A percentile compares a stretch with the other conserved stretches of the same genome.
Evolutionary conservation across 2,888 invertebrate species (phyloP).

Genomic region (Pharmacophagus antenor): DNA sequence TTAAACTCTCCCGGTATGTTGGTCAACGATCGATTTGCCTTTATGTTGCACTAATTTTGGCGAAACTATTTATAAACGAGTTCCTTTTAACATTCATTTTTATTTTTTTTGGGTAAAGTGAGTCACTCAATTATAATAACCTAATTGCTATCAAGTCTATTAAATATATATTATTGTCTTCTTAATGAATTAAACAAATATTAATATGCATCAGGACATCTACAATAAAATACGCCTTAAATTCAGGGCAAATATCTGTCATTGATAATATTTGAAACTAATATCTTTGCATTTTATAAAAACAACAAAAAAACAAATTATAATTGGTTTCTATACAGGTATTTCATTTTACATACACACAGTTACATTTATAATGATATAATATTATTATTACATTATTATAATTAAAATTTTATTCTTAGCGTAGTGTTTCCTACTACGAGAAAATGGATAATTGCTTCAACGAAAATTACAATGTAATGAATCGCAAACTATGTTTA

Average conservation of each 20-base stretch:
- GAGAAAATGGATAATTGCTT: not conserved
- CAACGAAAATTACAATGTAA: not conserved
- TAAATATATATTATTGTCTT: no score
- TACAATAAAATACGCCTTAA: not conserved
- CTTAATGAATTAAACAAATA: slow-evolving; percentile 5
- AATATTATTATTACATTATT: not conserved
- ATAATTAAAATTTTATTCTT: not conserved
- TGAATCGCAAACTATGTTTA: no score
- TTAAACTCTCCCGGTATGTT: slow-evolving; percentile 69
- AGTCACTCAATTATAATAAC: no score
- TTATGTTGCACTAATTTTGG: slow-evolving; percentile 49
- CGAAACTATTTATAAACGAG: slow-evolving; percentile 21
- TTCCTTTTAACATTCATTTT: slow-evolving; percentile 1
- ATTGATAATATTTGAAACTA: slow-evolving; percentile 14
- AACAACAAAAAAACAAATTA: not conserved
- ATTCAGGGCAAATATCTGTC: slow-evolving; percentile 8
- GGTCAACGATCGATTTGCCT: slow-evolving; percentile 67
- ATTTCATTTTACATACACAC: not conserved
- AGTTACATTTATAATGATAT: not conserved
- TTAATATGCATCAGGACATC: not conserved
- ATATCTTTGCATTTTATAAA: not conserved
- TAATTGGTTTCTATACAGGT: not conserved
- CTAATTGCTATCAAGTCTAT: no score
- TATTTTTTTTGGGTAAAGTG: not conserved
- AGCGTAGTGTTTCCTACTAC: no score